Percentiles rank a stretch among this genome's conserved stretches.
phyloP scores from a whole-genome alignment of 2,113 vertebrate genomes.

The Phocoena sinus region DNA sequence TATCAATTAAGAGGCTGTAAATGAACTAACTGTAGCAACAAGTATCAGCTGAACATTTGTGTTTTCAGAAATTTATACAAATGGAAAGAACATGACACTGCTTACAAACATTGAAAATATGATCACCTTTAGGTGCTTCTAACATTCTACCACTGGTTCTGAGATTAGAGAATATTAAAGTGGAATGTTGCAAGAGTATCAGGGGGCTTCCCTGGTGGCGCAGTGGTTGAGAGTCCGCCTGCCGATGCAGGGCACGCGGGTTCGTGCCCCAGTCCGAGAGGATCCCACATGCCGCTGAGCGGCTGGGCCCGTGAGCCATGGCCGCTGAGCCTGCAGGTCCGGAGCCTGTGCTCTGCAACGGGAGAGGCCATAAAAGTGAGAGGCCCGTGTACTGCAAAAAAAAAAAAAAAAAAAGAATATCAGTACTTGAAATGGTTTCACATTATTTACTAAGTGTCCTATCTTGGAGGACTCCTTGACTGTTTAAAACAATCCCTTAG shows the following conservation, averaged over 20 bases:
- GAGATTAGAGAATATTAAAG: neutral
- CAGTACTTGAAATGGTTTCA: neutral
- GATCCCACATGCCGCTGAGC: too few relatives aligned
- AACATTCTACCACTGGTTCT: neutral
- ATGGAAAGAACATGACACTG: neutral
- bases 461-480: neutral
- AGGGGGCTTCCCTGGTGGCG: too few relatives aligned
- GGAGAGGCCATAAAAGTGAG: too few relatives aligned
- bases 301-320: too few relatives aligned
- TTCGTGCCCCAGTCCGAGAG: too few relatives aligned
- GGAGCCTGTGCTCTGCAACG: too few relatives aligned
- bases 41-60: neutral
- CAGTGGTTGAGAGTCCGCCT: too few relatives aligned
- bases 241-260: too few relatives aligned
- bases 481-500: neutral
- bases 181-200: neutral
- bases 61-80: neutral
- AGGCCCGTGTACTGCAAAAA: too few relatives aligned
- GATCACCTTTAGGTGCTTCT: neutral
- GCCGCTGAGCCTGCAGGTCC: too few relatives aligned
- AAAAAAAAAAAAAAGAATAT: neutral
- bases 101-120: neutral
- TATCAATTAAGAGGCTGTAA: neutral
- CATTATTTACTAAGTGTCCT: neutral
- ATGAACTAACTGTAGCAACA: neutral